These are phyloP conservation scores for Oreochromis grahami DNA, from an alignment of 2,797 vertebrate species.

Conservation along the genomic window DNA sequence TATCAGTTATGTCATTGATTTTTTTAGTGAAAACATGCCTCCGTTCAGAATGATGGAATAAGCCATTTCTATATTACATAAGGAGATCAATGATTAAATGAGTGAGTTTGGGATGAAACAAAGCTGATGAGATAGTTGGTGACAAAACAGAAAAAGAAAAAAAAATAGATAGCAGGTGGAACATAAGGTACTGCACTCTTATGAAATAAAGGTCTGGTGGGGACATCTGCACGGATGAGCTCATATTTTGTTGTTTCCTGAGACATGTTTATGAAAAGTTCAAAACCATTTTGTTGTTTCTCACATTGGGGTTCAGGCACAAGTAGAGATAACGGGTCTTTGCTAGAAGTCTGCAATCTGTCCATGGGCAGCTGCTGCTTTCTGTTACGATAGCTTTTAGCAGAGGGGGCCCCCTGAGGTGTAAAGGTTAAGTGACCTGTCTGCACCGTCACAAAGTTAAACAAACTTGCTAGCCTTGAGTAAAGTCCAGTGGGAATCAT, in stretches of 20 bases:
- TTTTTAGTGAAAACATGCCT: background rate
- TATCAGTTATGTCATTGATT: conserved; percentile 19
- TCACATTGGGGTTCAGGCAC: background rate
- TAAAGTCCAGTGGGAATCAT: conserved; percentile 65
- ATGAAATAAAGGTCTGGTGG: background rate
- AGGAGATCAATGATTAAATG: conserved; percentile 59
- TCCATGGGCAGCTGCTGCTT: background rate
- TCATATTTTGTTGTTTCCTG: background rate
- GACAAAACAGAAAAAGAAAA: conserved; percentile 14
- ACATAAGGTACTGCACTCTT: background rate
- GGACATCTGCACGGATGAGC: background rate
- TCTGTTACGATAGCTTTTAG: conserved; percentile 6
- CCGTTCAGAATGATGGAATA: background rate
- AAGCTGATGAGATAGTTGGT: background rate
- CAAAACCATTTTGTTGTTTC: background rate
- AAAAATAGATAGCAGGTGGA: background rate
- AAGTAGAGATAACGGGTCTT: background rate
- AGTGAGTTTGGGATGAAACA: background rate
- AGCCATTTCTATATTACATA: conserved; percentile 40
- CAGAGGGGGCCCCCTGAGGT: conserved; percentile 4
- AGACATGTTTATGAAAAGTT: background rate
- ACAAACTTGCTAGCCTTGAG: conserved; percentile 60
- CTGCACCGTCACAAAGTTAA: conserved; percentile 56
- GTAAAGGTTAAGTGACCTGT: conserved; percentile 55
- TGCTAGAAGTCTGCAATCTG: background rate